phyloP scores from a whole-genome alignment of 2,888 invertebrate genomes.

The Bruchidius siliquastri region DNA sequence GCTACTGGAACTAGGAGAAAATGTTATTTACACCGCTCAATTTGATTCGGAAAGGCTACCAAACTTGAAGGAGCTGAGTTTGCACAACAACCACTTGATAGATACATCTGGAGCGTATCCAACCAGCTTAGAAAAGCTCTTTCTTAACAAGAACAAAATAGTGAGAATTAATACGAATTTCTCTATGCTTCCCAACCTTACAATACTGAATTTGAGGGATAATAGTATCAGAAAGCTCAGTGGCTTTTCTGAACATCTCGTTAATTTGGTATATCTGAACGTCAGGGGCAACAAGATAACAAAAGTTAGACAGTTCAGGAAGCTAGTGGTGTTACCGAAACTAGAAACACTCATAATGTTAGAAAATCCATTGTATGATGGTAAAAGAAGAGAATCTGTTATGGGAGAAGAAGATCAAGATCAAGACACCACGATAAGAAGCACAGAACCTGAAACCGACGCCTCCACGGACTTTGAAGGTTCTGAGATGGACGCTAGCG shows the following conservation, averaged over 20 bases:
- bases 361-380: slow-evolving; percentile 50
- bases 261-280: slow-evolving; percentile 54
- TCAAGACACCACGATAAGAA: slow-evolving; percentile 4
- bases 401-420: slow-evolving; percentile 22
- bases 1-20: slow-evolving; percentile 53
- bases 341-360: slow-evolving; percentile 52
- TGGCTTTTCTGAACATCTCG: slow-evolving; percentile 49
- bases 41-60: slow-evolving; percentile 35
- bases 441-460: neutral
- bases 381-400: slow-evolving; percentile 18
- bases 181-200: slow-evolving; percentile 56
- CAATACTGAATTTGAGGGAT: slow-evolving; percentile 66
- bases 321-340: slow-evolving; percentile 49
- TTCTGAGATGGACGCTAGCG: slow-evolving; percentile 10
- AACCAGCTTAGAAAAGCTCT: slow-evolving; percentile 62
- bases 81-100: slow-evolving; percentile 51
- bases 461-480: slow-evolving; percentile 1
- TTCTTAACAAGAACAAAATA: slow-evolving; percentile 48
- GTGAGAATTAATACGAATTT: slow-evolving; percentile 47
- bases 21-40: slow-evolving; percentile 38
- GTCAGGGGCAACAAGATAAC: slow-evolving; percentile 53
- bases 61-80: slow-evolving; percentile 52
- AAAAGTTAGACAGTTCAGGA: slow-evolving; percentile 53
- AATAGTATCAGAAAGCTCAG: slow-evolving; percentile 57
- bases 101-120: slow-evolving; percentile 51